phyloP scores from a whole-genome alignment of 2,888 invertebrate species.

The Nasonovia ribisnigri region DNA sequence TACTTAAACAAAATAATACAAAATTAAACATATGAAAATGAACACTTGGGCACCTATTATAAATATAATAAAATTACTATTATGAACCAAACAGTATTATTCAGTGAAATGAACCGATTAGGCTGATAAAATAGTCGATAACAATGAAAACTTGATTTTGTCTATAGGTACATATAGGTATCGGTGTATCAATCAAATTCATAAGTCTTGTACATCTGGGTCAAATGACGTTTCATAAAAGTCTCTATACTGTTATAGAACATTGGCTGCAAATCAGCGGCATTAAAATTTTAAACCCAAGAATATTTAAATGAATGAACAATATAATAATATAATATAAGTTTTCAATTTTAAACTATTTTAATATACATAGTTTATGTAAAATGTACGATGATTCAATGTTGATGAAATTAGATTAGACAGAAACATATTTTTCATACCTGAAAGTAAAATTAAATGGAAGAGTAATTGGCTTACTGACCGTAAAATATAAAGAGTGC shows the following conservation, averaged over 20 bases:
- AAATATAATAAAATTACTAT: background rate
- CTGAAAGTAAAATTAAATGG: background rate
- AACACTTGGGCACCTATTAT: background rate
- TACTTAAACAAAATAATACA: background rate
- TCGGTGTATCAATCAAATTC: background rate
- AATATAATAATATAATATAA: background rate
- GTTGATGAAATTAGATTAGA: background rate
- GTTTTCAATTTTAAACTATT: background rate
- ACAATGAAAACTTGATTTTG: background rate
- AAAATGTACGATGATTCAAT: background rate
- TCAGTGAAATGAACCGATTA: background rate
- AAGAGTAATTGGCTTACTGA: background rate
- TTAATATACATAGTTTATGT: background rate
- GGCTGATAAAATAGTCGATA: background rate
- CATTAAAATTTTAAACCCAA: background rate
- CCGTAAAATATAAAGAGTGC: background rate
- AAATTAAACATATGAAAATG: background rate
- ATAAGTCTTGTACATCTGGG: background rate
- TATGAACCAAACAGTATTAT: background rate
- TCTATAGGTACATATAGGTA: background rate
- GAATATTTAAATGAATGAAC: background rate
- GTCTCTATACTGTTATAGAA: background rate
- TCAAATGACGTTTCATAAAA: background rate
- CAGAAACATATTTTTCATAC: background rate
- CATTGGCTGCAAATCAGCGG: background rate